These are phyloP conservation scores for Homarus gammarus DNA, from an alignment of 2,888 invertebrate species.

Conservation along the genomic window DNA sequence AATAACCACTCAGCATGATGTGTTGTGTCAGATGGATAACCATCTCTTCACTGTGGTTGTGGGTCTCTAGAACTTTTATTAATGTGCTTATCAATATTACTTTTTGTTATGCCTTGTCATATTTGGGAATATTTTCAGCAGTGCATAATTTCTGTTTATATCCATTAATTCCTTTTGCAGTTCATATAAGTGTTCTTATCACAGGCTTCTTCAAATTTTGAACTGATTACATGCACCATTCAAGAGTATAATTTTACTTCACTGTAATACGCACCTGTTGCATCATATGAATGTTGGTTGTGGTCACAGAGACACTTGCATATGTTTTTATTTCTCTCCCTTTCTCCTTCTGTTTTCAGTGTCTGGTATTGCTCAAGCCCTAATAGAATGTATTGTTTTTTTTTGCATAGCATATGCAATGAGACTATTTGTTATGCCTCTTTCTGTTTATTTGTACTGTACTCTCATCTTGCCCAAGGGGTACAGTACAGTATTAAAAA, in stretches of 20 bases:
- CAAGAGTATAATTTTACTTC: not conserved
- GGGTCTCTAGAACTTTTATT: not conserved
- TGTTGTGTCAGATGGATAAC: not conserved
- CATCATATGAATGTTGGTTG: not conserved
- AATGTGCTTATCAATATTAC: not conserved
- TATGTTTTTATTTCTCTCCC: not conserved
- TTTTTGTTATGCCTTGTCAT: not conserved
- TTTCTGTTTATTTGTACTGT: no score
- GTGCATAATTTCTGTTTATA: not conserved
- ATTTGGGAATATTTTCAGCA: not conserved
- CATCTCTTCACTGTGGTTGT: not conserved
- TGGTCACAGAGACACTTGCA: not conserved
- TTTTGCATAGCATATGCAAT: no score
- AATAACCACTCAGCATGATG: slow-evolving; percentile 22
- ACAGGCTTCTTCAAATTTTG: not conserved
- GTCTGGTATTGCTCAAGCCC: no score
- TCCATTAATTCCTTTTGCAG: no score
- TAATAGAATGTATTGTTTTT: no score
- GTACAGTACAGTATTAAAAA: no score
- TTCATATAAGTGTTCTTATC: not conserved
- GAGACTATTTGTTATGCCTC: no score
- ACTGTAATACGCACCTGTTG: not conserved
- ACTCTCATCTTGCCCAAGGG: no score
- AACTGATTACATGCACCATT: not conserved
- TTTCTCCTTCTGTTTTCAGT: not conserved